Conservation (phyloP, 2,797 vertebrate genomes). For the Streptopelia turtur region DNA sequence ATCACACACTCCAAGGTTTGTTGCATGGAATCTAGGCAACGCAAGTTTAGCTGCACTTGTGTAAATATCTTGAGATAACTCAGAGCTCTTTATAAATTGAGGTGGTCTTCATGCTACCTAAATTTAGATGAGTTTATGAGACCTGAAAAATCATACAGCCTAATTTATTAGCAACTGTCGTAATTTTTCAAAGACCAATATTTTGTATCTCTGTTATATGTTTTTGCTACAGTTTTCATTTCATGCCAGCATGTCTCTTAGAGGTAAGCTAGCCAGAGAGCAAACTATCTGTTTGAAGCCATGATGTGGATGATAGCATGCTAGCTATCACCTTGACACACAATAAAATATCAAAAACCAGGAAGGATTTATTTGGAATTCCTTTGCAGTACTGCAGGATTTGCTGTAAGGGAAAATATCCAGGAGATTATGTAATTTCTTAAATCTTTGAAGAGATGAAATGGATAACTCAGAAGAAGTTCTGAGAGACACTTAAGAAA, state of each 20-base stretch:
- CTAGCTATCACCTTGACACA: not conserved
- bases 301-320: not conserved
- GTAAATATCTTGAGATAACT: conserved; percentile 23
- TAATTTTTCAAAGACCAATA: not conserved
- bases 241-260: not conserved
- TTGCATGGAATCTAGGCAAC: conserved; percentile 26
- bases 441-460: not conserved
- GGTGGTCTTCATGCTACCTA: not conserved
- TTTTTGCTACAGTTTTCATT: not conserved
- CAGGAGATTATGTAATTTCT: not conserved
- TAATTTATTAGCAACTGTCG: not conserved
- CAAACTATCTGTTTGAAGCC: not conserved
- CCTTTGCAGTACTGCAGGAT: not conserved
- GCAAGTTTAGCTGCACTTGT: not conserved
- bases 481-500: conserved; percentile 7
- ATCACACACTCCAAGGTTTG: not conserved
- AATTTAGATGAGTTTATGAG: not conserved
- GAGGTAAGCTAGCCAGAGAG: not conserved
- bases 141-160: not conserved
- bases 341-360: not conserved
- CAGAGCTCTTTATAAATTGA: not conserved
- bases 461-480: not conserved
- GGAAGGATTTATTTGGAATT: not conserved
- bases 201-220: not conserved
- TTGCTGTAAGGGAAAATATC: conserved; percentile 11